Evolutionary conservation across 1,140 invertebrate genomes (phyloP), one percentile per base, ranked within the genome.

Genomic region (Trachelipus rathkii): DNA sequence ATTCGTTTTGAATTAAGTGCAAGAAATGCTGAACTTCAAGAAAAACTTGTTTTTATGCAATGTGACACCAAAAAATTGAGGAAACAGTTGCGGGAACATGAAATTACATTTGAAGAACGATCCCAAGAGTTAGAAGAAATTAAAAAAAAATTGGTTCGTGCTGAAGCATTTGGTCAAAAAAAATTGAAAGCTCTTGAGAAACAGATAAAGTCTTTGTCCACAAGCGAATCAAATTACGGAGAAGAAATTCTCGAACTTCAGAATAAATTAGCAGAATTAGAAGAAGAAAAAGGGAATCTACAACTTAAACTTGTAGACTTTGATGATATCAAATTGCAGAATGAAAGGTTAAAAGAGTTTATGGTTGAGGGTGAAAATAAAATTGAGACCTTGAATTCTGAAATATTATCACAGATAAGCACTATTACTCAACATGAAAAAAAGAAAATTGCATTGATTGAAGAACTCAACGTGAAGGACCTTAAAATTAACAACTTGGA

Each of bases 271-370:
- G 90, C 91, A 70, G 90, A 94, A 84, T 86, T 95, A 72, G 93
- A 95, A 86, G 93, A 95, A 84, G 93, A 95, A 86, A 96, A 93
- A 87, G 92, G 92, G 84, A 94, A 93, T 85, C 88, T 94, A 83
- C 92, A 93, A 85, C 87, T 94, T 83, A 90, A 91, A 87, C 87
- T 92, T 82, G 90, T 93, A 84, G 91, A 93, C 85, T 91, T 91
- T 88, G 91, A 93, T 84, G 91, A 92, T 45, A 70, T 81, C 15
- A 81, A 79, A 69, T 21, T 44, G 44, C 69, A 72, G 10, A 75
- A 80, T 72, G 67, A 78, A 73, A 76, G 75, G 53, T 69, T 77
- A 45, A 86, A 87, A 89, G 83, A 88, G 85, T 85, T 74, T 85
- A 86, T 82, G 81, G 87, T 78, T 79, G 85, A 77, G 87, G 88